These are phyloP conservation scores for Brachyopa scutellaris DNA, from an alignment of 2,888 invertebrate genomes.

Conservation along the genomic window DNA sequence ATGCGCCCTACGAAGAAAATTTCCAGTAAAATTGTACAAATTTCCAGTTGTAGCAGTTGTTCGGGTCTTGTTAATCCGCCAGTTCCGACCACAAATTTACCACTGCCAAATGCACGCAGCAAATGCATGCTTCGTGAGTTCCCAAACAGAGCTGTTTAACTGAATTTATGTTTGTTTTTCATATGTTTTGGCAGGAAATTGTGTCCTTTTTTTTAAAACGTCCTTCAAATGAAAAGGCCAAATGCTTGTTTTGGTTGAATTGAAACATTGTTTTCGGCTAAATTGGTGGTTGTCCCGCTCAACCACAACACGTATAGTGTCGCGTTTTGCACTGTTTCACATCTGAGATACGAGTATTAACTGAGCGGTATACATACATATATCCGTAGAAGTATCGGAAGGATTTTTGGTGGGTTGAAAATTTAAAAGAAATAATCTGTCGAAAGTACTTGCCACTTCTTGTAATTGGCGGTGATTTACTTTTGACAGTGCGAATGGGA, in stretches of 20 bases:
- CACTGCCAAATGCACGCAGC: conserved; percentile 35
- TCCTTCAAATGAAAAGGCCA: conserved; percentile 25
- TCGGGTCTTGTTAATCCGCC: conserved; percentile 62
- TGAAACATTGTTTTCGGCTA: conserved; percentile 43
- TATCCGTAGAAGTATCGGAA: not conserved
- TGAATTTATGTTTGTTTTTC: conserved; percentile 57
- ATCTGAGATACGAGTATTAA: not conserved
- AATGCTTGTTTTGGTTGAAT: conserved; percentile 32
- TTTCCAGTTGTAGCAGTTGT: conserved; percentile 49
- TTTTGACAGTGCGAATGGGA: conserved; percentile 41
- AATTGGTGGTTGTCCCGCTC: conserved; percentile 26
- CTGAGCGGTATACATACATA: not conserved
- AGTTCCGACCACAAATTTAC: conserved; percentile 63
- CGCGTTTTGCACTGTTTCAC: not conserved
- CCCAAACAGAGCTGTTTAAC: conserved; percentile 46
- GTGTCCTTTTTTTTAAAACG: conserved; percentile 8
- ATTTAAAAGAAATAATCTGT: conserved; percentile 20
- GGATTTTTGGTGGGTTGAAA: conserved; percentile 7
- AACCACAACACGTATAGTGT: conserved; percentile 15
- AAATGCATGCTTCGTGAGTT: conserved; percentile 40
- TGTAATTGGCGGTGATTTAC: conserved; percentile 59
- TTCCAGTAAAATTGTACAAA: conserved; percentile 55
- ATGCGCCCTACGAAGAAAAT: conserved; percentile 64
- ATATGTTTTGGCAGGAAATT: conserved; percentile 16
- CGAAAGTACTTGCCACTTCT: conserved; percentile 45